These are phyloP conservation scores for Cerceris rybyensis DNA, from an alignment of 2,888 invertebrate species.

Conservation along the genomic window DNA sequence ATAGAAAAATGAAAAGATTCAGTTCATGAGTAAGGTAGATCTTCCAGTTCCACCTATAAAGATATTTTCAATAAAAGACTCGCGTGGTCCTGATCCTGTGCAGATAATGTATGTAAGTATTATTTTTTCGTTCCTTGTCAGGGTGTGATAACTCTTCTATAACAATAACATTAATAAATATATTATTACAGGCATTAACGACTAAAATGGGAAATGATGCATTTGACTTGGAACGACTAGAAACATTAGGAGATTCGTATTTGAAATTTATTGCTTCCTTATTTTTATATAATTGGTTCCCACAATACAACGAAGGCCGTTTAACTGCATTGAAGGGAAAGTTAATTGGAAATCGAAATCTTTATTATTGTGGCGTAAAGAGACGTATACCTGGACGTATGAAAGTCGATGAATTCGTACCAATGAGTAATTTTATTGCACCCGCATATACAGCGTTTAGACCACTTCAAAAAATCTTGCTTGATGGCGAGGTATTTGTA, in stretches of 20 bases:
- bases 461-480: conserved; percentile 82
- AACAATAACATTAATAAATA: not conserved
- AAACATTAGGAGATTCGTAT: conserved; percentile 95
- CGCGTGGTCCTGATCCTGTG: conserved; percentile 71
- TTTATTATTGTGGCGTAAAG: conserved; percentile 87
- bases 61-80: conserved; percentile 49
- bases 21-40: conserved; percentile 38
- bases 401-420: conserved; percentile 86
- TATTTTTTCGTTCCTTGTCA: conserved; percentile 69
- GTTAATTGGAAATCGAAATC: conserved; percentile 92
- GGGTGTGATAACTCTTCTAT: not conserved
- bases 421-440: conserved; percentile 89
- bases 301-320: conserved; percentile 89
- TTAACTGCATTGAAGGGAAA: conserved; percentile 88
- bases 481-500: conserved; percentile 61
- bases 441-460: conserved; percentile 88
- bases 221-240: conserved; percentile 91
- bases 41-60: conserved; percentile 59
- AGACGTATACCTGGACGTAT: conserved; percentile 83
- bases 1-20: conserved; percentile 19
- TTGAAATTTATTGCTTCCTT: conserved; percentile 91
- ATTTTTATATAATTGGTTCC: conserved; percentile 88
- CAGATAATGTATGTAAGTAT: conserved; percentile 74
- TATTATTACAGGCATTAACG: conserved; percentile 85
- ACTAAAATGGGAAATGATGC: conserved; percentile 88